Base-by-base conservation (phyloP, 1,140 invertebrate species). In the Papilio machaon region DNA sequence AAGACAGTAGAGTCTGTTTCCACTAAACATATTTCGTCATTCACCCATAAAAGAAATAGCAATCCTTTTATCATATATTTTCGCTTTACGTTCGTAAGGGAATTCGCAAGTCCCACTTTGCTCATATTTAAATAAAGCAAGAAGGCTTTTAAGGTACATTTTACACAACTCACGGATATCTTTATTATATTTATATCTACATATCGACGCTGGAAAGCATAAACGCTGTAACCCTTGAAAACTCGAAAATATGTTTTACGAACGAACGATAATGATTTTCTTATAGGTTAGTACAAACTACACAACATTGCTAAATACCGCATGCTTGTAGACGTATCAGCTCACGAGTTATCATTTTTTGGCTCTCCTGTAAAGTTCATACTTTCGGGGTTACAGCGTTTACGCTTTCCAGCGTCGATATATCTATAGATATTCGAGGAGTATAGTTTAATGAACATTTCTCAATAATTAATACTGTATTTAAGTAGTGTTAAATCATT, bases 61-160 rank as follows among this genome's bases (percentile, higher is more conserved):
- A 11, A 30, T 35, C 64, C 23, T 67, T 67, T 67, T 67, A 67
- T 67, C 64, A 67, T 67, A 67, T 35, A 67, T 67, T 67, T 67
- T 30, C 23, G 30, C 30, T 67, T 67, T 67, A 38, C 64, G 64
- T 10, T 67, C 64, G 64, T 67, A 67, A 67, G 64, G 64, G 64
- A 38, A 67, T 67, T 67, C 64, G 30, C 30, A 35, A 67, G 30
- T 67, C 64, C 64, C 64, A 15, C 64, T 67, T 35, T 35, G 64
- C 64, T 67, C 64, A 67, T 67, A 67, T 19, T 67, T 67, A 67
- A 64, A 54, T 54, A 54, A 64, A 67, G 64, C 64, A 67, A 67
- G 64, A 67, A 67, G 64, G 64, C 64, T 67, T 38, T 67, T 67
- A 67, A 67, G 64, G 64, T 38, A 67, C n/a, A 38, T 35, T 67